These are phyloP conservation scores for Neocloeon triangulifer DNA, from an alignment of 1,140 invertebrate genomes.

Conservation along the genomic window DNA sequence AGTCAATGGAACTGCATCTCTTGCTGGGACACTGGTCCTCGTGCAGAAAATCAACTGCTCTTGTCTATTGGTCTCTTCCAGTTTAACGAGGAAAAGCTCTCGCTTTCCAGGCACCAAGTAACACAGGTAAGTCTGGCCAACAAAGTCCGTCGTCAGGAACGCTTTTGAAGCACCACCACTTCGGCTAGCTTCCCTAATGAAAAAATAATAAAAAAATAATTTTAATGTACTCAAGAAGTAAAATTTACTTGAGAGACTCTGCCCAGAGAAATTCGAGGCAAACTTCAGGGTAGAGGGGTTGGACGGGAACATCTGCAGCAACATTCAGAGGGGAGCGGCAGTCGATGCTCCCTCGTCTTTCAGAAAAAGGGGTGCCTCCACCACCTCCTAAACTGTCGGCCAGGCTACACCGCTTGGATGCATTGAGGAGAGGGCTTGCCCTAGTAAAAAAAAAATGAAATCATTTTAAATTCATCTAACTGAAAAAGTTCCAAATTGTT, in stretches of 20 bases:
- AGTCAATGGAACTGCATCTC: constrained; percentile 56
- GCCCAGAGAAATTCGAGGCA: constrained; percentile 78
- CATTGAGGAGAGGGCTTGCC: too few species aligned
- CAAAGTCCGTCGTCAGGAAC: constrained; percentile 59
- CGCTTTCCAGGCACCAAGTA: constrained; percentile 44
- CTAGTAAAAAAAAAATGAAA: too few species aligned
- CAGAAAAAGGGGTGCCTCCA: too few species aligned
- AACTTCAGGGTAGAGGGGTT: constrained; percentile 57
- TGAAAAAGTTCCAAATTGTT: too few species aligned
- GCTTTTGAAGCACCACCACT: constrained; percentile 41
- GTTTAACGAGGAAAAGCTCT: constrained; percentile 45
- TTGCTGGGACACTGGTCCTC: constrained; percentile 43
- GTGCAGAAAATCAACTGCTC: constrained; percentile 47
- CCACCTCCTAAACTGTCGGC: too few species aligned
- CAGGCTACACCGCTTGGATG: too few species aligned
- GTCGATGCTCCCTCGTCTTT: too few species aligned
- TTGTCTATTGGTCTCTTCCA: constrained; percentile 42
- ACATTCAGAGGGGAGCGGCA: neutral
- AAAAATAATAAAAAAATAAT: too few species aligned
- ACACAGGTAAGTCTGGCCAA: constrained; percentile 63
- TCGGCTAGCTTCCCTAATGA: constrained; percentile 19
- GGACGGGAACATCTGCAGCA: constrained; percentile 18
- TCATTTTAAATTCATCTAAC: too few species aligned
- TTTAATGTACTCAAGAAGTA: too few species aligned
- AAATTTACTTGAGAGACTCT: constrained; percentile 21